Percentiles rank a stretch among this genome's conserved stretches.
Conservation (phyloP, 2,797 vertebrate genomes). For the Falco rusticolus region DNA sequence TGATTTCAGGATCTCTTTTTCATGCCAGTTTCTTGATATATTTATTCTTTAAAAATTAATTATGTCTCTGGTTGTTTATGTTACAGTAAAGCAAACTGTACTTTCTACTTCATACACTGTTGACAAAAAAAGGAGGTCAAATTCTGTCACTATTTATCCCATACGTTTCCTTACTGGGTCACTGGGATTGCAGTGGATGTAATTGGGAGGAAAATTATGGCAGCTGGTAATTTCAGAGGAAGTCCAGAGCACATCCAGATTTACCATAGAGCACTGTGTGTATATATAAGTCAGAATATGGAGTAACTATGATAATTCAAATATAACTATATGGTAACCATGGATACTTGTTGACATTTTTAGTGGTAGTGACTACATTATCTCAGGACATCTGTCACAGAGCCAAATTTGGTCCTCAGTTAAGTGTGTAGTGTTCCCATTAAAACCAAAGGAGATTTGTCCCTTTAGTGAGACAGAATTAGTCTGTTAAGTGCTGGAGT, state of each 20-base stretch:
- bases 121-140: not conserved
- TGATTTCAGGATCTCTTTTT: not conserved
- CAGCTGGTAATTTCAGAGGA: not conserved
- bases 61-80: not conserved
- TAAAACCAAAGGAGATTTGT: slow-evolving; percentile 55
- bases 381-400: slow-evolving; percentile 69
- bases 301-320: slow-evolving; percentile 45
- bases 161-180: not conserved
- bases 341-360: slow-evolving; percentile 68
- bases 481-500: not conserved
- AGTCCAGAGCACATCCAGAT: not conserved
- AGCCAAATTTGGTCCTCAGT: slow-evolving; percentile 64
- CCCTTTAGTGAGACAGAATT: slow-evolving; percentile 73
- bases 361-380: slow-evolving; percentile 59
- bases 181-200: not conserved
- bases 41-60: not conserved
- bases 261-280: not conserved
- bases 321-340: slow-evolving; percentile 61
- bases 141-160: not conserved
- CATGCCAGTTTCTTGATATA: not conserved
- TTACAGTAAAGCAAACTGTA: not conserved
- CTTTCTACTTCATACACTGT: not conserved
- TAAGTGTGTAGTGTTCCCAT: slow-evolving; percentile 40
- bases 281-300: not conserved
- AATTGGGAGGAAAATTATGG: not conserved